Evolutionary conservation across 2,888 invertebrate genomes (phyloP), one percentile per base, ranked within the genome.

Genomic region (Aelia acuminata): DNA sequence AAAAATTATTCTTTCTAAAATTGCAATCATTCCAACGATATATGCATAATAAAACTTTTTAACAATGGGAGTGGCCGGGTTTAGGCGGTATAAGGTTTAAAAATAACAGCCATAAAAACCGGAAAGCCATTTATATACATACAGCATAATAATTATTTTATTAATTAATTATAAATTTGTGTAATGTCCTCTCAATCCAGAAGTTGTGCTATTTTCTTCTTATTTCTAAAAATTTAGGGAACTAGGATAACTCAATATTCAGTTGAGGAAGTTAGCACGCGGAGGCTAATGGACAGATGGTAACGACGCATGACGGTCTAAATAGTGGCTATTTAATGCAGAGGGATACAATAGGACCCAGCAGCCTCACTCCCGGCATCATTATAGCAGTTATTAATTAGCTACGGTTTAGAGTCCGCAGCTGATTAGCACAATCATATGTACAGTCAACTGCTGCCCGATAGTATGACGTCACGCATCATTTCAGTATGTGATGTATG

Each of bases 301-400:
- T 70, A 70, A 70, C 63, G 63, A 70, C 35, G 63, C 63, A 11
- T 70, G 35, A 7, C 13, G 18, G 18, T 18, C 18, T 15, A 35
- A 35, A 70, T 70, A 70, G 63, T 35, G 63, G 63, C 31, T 70
- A 35, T 70, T 70, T 70, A 70, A 35, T 70, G 63, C 18, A 70
- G 63, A 5, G 18, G 35, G 31, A 70, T 31, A 70, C 63, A 70
- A 70, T 70, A 35, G 63, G 18, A 70, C 31, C 4, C 10, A 43
- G 43, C 43, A 43, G 10, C 5, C 63, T 70, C 31, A 15, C 35
- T 35, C 35, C 18, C 43, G 31, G 31, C 5, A n/a, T n/a, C n/a
- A n/a, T 35, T 70, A 35, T 35, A 70, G 63, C 63, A 70, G 63
- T 70, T 70, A 70, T 70, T 70, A 70, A 70, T 70, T 70, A 70